These are phyloP conservation scores for Whitmania pigra DNA, from an alignment of 1,140 invertebrate genomes.

Conservation along the genomic window DNA sequence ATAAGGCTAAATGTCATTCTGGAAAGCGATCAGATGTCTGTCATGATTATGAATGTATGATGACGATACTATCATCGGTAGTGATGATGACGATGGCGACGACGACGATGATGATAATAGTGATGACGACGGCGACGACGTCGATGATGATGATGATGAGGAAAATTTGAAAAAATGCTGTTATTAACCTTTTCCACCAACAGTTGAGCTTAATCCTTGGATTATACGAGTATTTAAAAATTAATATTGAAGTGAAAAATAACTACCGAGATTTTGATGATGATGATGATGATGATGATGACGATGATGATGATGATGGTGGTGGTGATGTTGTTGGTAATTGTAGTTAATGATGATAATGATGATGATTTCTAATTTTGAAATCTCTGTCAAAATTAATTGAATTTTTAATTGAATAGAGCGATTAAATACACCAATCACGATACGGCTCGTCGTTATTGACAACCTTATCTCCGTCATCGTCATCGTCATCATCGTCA, in stretches of 20 bases:
- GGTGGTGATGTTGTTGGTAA: too few relatives aligned
- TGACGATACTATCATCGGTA: neutral
- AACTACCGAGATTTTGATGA: neutral
- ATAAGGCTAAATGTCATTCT: neutral
- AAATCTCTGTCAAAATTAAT: too few relatives aligned
- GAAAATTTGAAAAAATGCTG: neutral
- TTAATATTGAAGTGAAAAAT: too few relatives aligned
- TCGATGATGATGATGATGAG: neutral
- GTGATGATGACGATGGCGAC: neutral
- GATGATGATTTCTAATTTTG: neutral
- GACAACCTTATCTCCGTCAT: too few relatives aligned
- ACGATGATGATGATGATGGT: neutral
- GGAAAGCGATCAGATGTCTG: neutral
- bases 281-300: constrained; percentile 6
- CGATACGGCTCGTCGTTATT: too few relatives aligned
- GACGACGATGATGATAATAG: neutral
- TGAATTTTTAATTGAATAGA: too few relatives aligned
- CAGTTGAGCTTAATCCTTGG: too few relatives aligned
- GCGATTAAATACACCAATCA: too few relatives aligned
- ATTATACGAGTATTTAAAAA: too few relatives aligned
- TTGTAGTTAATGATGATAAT: too few relatives aligned
- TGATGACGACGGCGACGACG: neutral
- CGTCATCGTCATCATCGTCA: too few relatives aligned
- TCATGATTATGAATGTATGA: constrained; percentile 3
- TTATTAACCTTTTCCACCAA: too few relatives aligned